Conservation (phyloP, 2,888 invertebrate genomes). For the Chymomyza caudatula region DNA sequence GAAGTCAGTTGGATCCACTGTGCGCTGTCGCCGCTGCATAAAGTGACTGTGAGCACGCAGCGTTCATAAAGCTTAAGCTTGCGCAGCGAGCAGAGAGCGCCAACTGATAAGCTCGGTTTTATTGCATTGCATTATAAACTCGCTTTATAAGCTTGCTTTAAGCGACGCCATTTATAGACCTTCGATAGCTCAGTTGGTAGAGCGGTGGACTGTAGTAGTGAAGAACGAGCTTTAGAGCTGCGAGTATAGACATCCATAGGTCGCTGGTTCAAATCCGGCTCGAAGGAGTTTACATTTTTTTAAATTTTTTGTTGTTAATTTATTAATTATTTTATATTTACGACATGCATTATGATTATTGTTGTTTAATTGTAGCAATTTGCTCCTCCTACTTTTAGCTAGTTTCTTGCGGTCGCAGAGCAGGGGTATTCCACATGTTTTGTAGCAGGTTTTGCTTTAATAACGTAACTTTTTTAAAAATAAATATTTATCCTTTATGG, state of each 20-base stretch:
- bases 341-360: background rate
- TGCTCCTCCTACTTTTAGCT: too few relatives aligned
- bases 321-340: background rate
- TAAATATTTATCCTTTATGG: too few relatives aligned
- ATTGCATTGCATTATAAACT: background rate
- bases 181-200: slow-evolving; percentile 77
- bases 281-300: slow-evolving; percentile 63
- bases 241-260: slow-evolving; percentile 68
- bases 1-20: too few relatives aligned
- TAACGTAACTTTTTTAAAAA: too few relatives aligned
- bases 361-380: too few relatives aligned
- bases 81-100: background rate
- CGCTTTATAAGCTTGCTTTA: slow-evolving; percentile 29
- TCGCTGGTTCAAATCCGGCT: slow-evolving; percentile 76
- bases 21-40: too few relatives aligned
- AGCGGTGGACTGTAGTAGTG: slow-evolving; percentile 74
- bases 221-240: background rate
- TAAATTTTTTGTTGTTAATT: too few relatives aligned
- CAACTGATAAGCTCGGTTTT: slow-evolving; percentile 23
- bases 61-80: background rate
- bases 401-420: too few relatives aligned
- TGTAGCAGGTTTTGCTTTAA: too few relatives aligned
- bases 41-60: too few relatives aligned
- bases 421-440: too few relatives aligned
- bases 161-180: slow-evolving; percentile 33